Evolutionary conservation across 2,888 invertebrate species (phyloP).

Genomic region (Drosophila paranaensis): DNA sequence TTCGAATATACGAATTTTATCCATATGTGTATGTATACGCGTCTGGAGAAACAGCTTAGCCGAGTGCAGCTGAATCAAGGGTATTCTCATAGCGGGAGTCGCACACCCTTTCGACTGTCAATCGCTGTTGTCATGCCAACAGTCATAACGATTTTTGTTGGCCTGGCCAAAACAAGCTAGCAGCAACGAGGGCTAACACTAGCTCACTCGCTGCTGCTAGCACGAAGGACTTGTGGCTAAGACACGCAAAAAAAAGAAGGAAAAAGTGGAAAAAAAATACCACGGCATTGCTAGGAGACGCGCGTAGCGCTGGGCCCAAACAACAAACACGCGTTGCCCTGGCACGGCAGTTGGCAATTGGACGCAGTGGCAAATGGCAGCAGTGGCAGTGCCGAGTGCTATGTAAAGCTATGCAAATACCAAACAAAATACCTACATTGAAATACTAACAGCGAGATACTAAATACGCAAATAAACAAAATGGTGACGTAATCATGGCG

Average conservation of each 20-base stretch:
- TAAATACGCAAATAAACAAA: conserved; percentile 21
- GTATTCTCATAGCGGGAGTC: neutral
- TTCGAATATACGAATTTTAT: too few species aligned
- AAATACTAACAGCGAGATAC: conserved; percentile 25
- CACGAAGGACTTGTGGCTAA: conserved; percentile 43
- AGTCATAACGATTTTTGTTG: conserved; percentile 69
- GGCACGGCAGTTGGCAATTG: conserved; percentile 72
- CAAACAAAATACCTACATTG: conserved; percentile 29
- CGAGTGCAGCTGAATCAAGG: neutral
- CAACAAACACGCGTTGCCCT: conserved; percentile 61
- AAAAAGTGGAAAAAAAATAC: conserved; percentile 23
- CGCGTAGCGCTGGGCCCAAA: conserved; percentile 69
- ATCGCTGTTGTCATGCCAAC: conserved; percentile 60
- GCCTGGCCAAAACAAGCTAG: conserved; percentile 65
- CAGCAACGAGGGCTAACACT: conserved; percentile 43
- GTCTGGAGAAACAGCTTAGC: neutral
- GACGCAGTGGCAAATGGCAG: conserved; percentile 73
- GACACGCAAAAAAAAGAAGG: conserved; percentile 33
- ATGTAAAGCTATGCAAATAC: conserved; percentile 39
- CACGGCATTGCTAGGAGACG: conserved; percentile 82
- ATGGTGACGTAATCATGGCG: conserved; percentile 71
- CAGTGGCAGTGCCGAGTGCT: conserved; percentile 63
- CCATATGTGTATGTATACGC: too few species aligned
- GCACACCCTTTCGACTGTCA: neutral
- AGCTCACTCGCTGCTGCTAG: conserved; percentile 48